These are phyloP conservation scores for Pelodiscus sinensis DNA, from an alignment of 2,113 vertebrate genomes.

Conservation along the genomic window DNA sequence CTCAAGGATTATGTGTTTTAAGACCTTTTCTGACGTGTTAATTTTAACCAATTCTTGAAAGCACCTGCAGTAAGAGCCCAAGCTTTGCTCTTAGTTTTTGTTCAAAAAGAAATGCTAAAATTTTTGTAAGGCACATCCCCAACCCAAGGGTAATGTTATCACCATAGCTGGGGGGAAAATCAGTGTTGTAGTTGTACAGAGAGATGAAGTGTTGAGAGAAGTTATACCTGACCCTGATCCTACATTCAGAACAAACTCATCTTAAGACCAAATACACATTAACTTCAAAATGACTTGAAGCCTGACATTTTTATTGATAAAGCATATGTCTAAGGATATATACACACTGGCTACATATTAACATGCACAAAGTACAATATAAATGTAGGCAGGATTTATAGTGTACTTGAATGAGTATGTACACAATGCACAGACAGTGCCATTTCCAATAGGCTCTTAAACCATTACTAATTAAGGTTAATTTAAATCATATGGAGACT, in stretches of 20 bases:
- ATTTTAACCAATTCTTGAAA: no score
- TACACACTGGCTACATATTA: slow-evolving; percentile 15
- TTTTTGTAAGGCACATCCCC: no score
- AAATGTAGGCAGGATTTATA: slow-evolving; percentile 14
- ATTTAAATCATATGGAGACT: neutral
- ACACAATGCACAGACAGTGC: neutral
- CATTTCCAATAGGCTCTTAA: neutral
- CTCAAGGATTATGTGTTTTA: no score
- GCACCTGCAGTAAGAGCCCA: no score
- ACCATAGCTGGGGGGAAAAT: no score
- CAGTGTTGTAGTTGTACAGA: no score
- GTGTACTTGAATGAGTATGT: slow-evolving; percentile 1
- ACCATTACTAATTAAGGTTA: neutral
- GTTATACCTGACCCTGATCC: neutral
- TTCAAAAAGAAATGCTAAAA: no score
- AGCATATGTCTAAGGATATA: neutral
- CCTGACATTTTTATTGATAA: slow-evolving; percentile 40
- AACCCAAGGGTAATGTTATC: no score
- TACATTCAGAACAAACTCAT: neutral
- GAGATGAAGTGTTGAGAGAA: neutral
- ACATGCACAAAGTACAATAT: slow-evolving; percentile 8
- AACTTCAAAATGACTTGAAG: slow-evolving; percentile 27
- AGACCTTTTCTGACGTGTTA: no score
- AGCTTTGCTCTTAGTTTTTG: no score
- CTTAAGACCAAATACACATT: slow-evolving; percentile 7